These are phyloP conservation scores for Camponotus vicinus DNA, from an alignment of 1,140 invertebrate species.

Conservation along the genomic window DNA sequence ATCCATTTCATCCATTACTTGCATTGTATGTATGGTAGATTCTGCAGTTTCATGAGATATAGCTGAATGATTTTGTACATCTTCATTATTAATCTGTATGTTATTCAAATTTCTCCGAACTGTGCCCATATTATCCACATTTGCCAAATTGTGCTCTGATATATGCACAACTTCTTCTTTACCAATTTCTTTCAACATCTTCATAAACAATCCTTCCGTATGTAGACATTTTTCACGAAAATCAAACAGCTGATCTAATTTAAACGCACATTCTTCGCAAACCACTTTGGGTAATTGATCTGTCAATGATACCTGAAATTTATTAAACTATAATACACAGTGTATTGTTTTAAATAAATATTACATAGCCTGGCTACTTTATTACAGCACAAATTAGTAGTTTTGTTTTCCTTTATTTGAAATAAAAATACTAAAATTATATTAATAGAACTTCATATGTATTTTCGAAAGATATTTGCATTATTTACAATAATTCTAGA, in stretches of 20 bases:
- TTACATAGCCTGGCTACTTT: neutral
- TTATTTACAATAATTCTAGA: neutral
- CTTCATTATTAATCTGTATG: conserved; percentile 76
- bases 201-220: conserved; percentile 87
- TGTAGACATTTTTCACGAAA: conserved; percentile 87
- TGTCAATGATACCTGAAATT: conserved; percentile 86
- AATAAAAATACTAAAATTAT: conserved; percentile 7
- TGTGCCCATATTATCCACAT: conserved; percentile 71
- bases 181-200: conserved; percentile 85
- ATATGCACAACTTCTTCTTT: conserved; percentile 79
- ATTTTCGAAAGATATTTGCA: neutral
- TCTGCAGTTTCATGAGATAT: conserved; percentile 66
- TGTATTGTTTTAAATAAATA: neutral
- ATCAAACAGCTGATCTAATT: conserved; percentile 87
- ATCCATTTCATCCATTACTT: conserved; percentile 83
- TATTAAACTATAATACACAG: conserved; percentile 24
- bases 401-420: neutral
- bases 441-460: too few relatives aligned
- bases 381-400: neutral
- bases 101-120: conserved; percentile 75
- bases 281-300: conserved; percentile 88
- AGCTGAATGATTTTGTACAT: conserved; percentile 77
- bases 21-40: conserved; percentile 78
- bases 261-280: conserved; percentile 88
- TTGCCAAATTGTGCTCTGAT: conserved; percentile 73